Conservation (phyloP, 2,888 invertebrate genomes). For the Drosophila subquinaria region DNA sequence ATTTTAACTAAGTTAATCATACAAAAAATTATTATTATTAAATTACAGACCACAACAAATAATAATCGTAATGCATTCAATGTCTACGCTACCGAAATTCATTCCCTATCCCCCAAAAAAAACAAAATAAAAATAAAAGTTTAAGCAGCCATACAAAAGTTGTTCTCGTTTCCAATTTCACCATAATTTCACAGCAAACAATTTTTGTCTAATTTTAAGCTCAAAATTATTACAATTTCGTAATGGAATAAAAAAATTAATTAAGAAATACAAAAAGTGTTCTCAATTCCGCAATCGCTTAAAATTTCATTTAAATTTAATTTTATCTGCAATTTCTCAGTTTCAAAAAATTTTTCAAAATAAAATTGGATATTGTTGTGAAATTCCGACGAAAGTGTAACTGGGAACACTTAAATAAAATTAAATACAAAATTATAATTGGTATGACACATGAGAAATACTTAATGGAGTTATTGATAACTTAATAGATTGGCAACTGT, state of each 20-base stretch:
- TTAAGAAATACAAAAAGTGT: background rate
- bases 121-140: conserved; percentile 28
- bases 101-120: conserved; percentile 2
- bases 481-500: conserved; percentile 16
- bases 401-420: conserved; percentile 5
- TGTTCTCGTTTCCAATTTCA: conserved; percentile 6
- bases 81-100: conserved; percentile 72
- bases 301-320: background rate
- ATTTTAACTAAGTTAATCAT: conserved; percentile 46
- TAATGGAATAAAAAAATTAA: background rate
- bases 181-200: background rate
- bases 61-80: conserved; percentile 66
- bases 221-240: background rate
- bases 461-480: conserved; percentile 11
- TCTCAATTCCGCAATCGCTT: background rate
- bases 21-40: conserved; percentile 8
- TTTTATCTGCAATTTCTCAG: background rate
- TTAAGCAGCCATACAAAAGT: background rate
- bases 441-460: background rate
- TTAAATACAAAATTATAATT: background rate
- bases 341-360: conserved; percentile 1
- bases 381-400: background rate
- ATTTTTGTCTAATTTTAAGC: too few species aligned
- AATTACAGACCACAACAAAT: conserved; percentile 11
- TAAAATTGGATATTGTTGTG: conserved; percentile 1